Evolutionary conservation across 2,888 invertebrate genomes (phyloP).

Genomic region (Trisateles emortualis): DNA sequence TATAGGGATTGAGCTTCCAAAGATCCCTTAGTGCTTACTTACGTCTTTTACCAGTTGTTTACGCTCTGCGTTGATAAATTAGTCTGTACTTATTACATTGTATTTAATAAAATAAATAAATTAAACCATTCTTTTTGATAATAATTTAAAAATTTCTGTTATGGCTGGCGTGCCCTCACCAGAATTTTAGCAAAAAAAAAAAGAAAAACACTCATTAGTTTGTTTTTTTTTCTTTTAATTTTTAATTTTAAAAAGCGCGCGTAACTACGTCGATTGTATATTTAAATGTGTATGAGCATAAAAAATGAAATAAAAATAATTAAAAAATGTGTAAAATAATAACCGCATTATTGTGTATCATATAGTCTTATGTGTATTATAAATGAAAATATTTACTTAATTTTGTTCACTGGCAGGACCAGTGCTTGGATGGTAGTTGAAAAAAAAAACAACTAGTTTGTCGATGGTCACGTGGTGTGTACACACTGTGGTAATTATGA

Average conservation of each 20-base stretch:
- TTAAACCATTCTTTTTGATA: too few species aligned
- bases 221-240: constrained; percentile 28
- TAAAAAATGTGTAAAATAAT: constrained; percentile 61
- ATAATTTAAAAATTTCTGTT: too few species aligned
- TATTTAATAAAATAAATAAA: too few species aligned
- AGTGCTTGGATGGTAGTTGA: constrained; percentile 45
- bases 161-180: constrained; percentile 29
- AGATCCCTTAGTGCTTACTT: too few species aligned
- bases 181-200: constrained; percentile 41
- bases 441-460: constrained; percentile 8
- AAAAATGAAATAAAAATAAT: constrained; percentile 42
- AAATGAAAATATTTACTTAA: constrained; percentile 45
- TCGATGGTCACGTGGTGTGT: constrained; percentile 23
- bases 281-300: constrained; percentile 43
- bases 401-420: constrained; percentile 69
- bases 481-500: constrained; percentile 10
- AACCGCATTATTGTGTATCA: constrained; percentile 67
- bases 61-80: too few species aligned
- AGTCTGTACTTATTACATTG: too few species aligned
- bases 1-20: too few species aligned
- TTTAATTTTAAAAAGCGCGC: constrained; percentile 24
- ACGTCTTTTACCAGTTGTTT: too few species aligned
- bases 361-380: constrained; percentile 74
- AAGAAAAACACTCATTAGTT: constrained; percentile 36
- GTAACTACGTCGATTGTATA: constrained; percentile 36